Conservation (phyloP, 2,888 invertebrate species). For the Ctena decussata region DNA sequence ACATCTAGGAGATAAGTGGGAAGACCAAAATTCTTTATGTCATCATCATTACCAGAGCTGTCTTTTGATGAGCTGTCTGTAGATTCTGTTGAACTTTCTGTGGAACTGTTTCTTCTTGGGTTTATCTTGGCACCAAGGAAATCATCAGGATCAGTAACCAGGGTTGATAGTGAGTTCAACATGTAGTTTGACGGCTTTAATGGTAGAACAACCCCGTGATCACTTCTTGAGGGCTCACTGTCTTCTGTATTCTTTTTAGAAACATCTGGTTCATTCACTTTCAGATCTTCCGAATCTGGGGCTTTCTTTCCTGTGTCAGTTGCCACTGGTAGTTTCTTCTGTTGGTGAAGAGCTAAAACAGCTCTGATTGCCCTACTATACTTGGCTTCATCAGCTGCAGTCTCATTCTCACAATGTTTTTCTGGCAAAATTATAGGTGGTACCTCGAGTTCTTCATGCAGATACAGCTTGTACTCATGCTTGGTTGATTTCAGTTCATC, state of each 20-base stretch:
- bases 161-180: background rate
- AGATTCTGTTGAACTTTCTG: background rate
- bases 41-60: background rate
- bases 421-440: conserved; percentile 53
- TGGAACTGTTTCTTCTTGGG: no score
- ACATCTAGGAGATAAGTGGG: background rate
- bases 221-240: background rate
- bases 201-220: background rate
- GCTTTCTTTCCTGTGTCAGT: background rate
- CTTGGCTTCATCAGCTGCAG: background rate
- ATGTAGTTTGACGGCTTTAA: background rate
- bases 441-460: conserved; percentile 68
- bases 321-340: background rate
- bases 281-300: background rate
- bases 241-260: background rate
- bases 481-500: conserved; percentile 28
- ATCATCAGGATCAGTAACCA: background rate
- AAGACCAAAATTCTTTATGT: background rate
- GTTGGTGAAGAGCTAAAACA: background rate
- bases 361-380: background rate
- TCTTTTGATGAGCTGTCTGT: background rate
- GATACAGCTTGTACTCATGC: conserved; percentile 50
- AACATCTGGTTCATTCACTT: background rate
- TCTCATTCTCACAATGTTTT: background rate
- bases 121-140: background rate